Evolutionary conservation across 64 coral and sea anemone species (phyloP).

Genomic region (Orbicella faveolata): DNA sequence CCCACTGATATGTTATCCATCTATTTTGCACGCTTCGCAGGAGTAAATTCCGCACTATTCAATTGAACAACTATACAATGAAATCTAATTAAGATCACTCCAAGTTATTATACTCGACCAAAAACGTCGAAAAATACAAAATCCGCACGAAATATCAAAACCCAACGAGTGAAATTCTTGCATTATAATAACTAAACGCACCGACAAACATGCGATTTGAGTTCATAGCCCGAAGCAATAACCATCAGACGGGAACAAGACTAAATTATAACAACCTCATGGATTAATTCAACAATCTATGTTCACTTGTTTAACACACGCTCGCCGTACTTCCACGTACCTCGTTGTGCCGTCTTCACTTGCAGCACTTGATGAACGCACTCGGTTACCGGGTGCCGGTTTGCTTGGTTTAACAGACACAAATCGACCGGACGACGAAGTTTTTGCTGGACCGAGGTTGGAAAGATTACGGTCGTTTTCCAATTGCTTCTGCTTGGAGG

Average conservation of each 20-base stretch:
- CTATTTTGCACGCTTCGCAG: neutral
- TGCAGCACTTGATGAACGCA: slow-evolving; percentile 54
- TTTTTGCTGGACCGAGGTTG: slow-evolving; percentile 50
- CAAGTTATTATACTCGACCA: neutral
- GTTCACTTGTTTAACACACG: neutral
- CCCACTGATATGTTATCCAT: neutral
- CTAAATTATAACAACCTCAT: neutral
- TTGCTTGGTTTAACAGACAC: slow-evolving; percentile 72
- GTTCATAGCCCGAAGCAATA: neutral
- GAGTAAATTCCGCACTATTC: neutral
- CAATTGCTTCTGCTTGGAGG: slow-evolving; percentile 94
- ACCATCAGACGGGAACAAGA: neutral
- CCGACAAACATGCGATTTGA: neutral
- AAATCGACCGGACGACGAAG: slow-evolving; percentile 51
- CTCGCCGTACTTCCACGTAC: neutral
- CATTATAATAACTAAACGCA: neutral
- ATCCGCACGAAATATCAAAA: neutral
- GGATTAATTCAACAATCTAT: neutral
- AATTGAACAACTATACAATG: slow-evolving; percentile 22
- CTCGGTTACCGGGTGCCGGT: slow-evolving; percentile 4
- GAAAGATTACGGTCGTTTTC: slow-evolving; percentile 87
- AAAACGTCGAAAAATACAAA: neutral
- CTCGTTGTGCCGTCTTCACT: slow-evolving; percentile 76
- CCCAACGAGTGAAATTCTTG: neutral
- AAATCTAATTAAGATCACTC: slow-evolving; percentile 3